Evolutionary conservation across 2,113 vertebrate genomes (phyloP).

Genomic region (Gnathonemus echidnorhynchus): DNA sequence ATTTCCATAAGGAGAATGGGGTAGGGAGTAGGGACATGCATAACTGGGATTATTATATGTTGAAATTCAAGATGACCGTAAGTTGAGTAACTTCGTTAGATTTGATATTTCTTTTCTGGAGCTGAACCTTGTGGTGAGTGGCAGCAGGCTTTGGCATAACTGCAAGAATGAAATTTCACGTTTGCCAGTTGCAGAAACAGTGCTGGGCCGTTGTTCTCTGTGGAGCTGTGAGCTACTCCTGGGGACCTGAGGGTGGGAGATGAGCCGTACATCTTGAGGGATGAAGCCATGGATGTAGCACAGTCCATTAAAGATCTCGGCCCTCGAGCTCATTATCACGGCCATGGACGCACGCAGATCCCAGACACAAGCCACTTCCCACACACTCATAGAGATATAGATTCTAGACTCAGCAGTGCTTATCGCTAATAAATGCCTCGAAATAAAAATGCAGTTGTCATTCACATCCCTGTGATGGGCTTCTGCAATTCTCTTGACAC

Average conservation of each 20-base stretch:
- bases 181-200: background rate
- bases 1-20: background rate
- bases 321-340: background rate
- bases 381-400: background rate
- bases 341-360: background rate
- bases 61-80: background rate
- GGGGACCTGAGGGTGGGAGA: background rate
- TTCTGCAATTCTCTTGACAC: background rate
- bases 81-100: background rate
- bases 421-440: background rate
- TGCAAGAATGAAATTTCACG: background rate
- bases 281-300: background rate
- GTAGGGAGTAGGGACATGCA: background rate
- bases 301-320: background rate
- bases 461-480: background rate
- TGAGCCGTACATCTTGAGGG: background rate
- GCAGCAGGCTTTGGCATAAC: background rate
- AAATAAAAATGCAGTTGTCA: background rate
- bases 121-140: background rate
- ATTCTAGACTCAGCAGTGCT: background rate
- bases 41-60: background rate
- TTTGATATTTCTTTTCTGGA: background rate
- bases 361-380: background rate
- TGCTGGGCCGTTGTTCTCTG: background rate
- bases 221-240: background rate